Evolutionary conservation across 2,888 invertebrate species (phyloP), one percentile per base, ranked within the genome.

Genomic region (Rapana venosa): DNA sequence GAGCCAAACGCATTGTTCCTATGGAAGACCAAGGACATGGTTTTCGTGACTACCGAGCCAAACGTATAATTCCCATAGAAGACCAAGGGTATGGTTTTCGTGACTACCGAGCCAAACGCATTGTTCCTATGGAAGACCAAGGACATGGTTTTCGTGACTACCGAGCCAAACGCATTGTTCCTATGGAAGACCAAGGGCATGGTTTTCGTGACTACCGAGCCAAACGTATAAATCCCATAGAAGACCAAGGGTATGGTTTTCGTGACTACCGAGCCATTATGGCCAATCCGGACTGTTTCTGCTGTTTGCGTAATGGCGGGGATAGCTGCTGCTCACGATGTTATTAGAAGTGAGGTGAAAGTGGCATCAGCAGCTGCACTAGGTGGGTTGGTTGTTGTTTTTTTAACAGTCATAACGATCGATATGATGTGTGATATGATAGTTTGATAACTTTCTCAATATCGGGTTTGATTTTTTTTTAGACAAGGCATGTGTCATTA

Each of bases 221-320:
- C 1, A 81, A 81, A 26, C 47, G 36, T 5, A 22, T 81, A 5
- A 0, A 36, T 36, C 81, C 81, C 8, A 26, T 32, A 13, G 35
- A 79, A 32, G 79, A 79, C 22, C 35, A 35, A 35, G 79, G 79
- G 6, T 20, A 79, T 17, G 79, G 79, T 0, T 74, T 22, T 30
- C 74, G 11, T n/a, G 74, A 74, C 74, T 74, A n/a, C 74, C 74
- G 22, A n/a, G 83, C 83, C 15, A 47, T 22, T 47, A 5, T 83
- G 47, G 47, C 56, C 36, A 83, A 83, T n/a, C 83, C 83, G 47
- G 47, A 83, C n/a, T 83, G 83, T 47, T 83, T 47, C 83, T 83
- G 83, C 83, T 83, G 83, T 2, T 8, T 36, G 47, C 83, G 36
- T 6, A 26, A 47, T 26, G 83, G 83, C 26, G n/a, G 83, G 11